Evolutionary conservation across 2,888 invertebrate genomes (phyloP), one percentile per base, ranked within the genome.

Genomic region (Aethes cnicana): DNA sequence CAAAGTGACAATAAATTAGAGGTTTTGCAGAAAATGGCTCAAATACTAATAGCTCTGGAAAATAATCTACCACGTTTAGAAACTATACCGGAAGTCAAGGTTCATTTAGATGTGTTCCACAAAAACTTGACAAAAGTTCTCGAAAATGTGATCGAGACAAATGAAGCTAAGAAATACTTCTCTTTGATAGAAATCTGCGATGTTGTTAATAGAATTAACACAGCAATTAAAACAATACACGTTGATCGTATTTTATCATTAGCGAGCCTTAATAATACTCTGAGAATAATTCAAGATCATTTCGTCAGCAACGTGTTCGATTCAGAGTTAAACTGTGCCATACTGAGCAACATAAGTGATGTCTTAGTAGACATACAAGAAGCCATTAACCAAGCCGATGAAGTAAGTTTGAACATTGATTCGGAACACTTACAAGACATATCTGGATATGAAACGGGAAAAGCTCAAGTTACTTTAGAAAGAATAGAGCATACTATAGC

Each of bases 91-190:
- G 66, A 72, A 50, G 53, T 84, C 7, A 81, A 83, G 58, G 58
- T 50, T 14, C 62, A 79, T 33, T 72, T 86, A 84, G 61, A 74
- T 61, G 28, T 74, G 55, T 77, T 87, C 77, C 70, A 92, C 73
- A 81, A 90, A 83, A 69, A 91, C 59, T 69, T 92, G 11, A 92
- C 92, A 0, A 88, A 89, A 57, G 73, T 91, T 6, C 79, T 92
- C 47, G 91, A 92, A 68, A 90, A 90, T 55, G 90, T 92, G 3
- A 82, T 92, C 47, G 91, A 92, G 58, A 79, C 79, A 59, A 87
- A 89, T 56, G 83, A 88, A 17, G 72, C 81, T 1, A 70, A 66
- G 6, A 86, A 87, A 71, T 89, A 89, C 62, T 78, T 80, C 33
- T 60, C 60, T 6, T 66, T 88, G 9, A 74, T 84, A 59, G 81